Percentiles rank a stretch among this genome's conserved stretches.
phyloP scores from a whole-genome alignment of 2,888 invertebrate genomes.

The Brachyopa scutellaris region DNA sequence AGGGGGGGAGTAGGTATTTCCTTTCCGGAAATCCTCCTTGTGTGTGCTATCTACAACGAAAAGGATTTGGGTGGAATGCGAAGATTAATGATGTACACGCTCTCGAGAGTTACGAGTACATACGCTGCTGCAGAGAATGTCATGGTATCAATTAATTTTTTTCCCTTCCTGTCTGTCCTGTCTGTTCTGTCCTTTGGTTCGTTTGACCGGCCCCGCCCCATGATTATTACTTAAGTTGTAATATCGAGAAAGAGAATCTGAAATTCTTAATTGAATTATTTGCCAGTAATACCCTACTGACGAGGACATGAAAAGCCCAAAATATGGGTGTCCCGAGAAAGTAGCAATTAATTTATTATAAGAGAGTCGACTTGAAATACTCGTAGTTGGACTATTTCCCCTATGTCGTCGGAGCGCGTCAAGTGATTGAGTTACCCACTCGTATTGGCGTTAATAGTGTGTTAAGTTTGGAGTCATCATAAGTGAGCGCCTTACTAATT shows the following conservation, averaged over 20 bases:
- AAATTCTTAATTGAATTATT: constrained; percentile 65
- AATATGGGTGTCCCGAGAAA: constrained; percentile 8
- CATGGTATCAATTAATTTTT: constrained; percentile 62
- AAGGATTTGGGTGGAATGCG: constrained; percentile 42
- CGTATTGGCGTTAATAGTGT: constrained; percentile 42
- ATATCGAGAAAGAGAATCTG: constrained; percentile 41
- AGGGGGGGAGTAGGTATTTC: constrained; percentile 51
- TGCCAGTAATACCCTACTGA: constrained; percentile 37
- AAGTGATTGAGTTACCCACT: too few species aligned
- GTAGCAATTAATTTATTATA: constrained; percentile 45
- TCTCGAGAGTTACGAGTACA: constrained; percentile 3
- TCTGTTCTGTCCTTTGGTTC: constrained; percentile 20
- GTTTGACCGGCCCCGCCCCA: not conserved
- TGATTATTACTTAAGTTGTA: constrained; percentile 48
- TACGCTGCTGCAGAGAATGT: constrained; percentile 53
- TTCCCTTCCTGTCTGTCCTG: not conserved
- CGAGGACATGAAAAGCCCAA: constrained; percentile 7
- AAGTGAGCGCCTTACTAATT: too few species aligned
- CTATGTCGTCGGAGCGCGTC: too few species aligned
- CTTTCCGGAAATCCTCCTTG: constrained; percentile 60
- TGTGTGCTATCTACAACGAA: constrained; percentile 25
- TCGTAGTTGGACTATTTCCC: too few species aligned
- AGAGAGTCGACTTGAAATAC: constrained; percentile 40
- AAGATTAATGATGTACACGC: constrained; percentile 59
- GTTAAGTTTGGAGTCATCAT: constrained; percentile 8